Conservation (phyloP, 2,888 invertebrate genomes). For the Anoplius nigerrimus region DNA sequence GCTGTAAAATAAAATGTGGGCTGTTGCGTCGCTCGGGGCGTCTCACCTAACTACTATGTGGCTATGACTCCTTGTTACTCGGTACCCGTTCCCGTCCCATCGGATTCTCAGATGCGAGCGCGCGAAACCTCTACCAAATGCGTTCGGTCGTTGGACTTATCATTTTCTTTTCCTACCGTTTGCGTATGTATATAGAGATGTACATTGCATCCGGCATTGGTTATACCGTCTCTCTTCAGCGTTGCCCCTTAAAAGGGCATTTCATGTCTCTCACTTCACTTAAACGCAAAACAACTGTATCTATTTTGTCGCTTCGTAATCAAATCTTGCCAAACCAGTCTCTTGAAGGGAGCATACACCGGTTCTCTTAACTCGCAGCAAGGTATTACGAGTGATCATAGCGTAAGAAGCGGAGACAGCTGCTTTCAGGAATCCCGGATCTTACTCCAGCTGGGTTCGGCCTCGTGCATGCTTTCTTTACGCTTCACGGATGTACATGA, state of each 20-base stretch:
- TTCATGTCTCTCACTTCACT: no score
- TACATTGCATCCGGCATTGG: no score
- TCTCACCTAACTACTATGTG: slow-evolving; percentile 42
- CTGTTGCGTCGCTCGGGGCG: slow-evolving; percentile 66
- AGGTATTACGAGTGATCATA: slow-evolving; percentile 46
- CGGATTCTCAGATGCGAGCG: no score
- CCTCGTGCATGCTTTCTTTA: slow-evolving; percentile 41
- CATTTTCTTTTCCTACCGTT: no score
- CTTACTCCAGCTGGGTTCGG: slow-evolving; percentile 25
- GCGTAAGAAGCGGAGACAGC: slow-evolving; percentile 22
- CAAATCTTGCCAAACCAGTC: slow-evolving; percentile 58
- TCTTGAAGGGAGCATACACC: slow-evolving; percentile 19
- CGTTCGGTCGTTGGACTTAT: no score
- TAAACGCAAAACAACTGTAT: not conserved
- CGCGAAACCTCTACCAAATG: no score
- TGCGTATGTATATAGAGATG: no score
- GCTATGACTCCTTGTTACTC: not conserved
- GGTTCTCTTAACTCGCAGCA: slow-evolving; percentile 36
- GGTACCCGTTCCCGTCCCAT: not conserved
- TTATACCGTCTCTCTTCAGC: no score
- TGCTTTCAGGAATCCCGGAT: slow-evolving; percentile 56
- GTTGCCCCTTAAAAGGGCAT: no score
- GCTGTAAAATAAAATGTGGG: slow-evolving; percentile 66
- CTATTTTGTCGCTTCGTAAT: slow-evolving; percentile 31
- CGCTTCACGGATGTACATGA: slow-evolving; percentile 32